Base-by-base conservation (phyloP, 2,113 vertebrate species). In the Protobothrops flavoviridis region DNA sequence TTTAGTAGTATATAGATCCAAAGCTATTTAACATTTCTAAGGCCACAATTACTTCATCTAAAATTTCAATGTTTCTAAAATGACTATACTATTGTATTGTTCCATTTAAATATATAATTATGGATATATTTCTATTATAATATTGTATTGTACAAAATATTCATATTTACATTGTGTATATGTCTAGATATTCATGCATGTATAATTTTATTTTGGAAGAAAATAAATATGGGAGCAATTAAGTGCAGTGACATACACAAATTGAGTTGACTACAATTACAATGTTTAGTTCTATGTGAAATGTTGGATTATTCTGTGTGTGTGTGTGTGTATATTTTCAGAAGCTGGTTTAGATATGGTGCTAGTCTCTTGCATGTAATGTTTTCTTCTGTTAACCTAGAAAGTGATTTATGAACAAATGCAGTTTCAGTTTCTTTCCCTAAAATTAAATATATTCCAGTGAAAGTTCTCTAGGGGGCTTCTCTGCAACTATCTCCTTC, bases 361-460 rank as follows among this genome's bases (percentile, higher is more conserved):
- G 85, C 26, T 52, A 33, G 21, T 56, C 17, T 45, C 48, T 89
- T 88, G 74, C 33, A 81, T 13, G 39, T 20, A 48, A 21, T 21
- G 43, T 43, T 33, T 92, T 85, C 13, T 89, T 88, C 81, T 57
- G 52, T 85, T 59, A 45, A 39, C 29, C 39, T 48, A 85, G 85
- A 89, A 21, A 93, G 85, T 39, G 26, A 33, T 50, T 90, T 89
- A 90, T 81, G 24, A 93, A 90, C 20, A 90, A 48, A 90, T 33
- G 13, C 53, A 90, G 55, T 86, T 88, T 59, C 43, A 74, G 59
- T 81, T 90, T 59, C 59, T 23, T 93, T 90, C 53, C 17, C 43
- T 85, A 56, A 85, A 89, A 90, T 59, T 55, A 90, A 56, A 92
- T 17, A 52, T 29, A 24, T 90, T 29, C 26, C 88, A 93, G 48